Evolutionary conservation across 2,797 vertebrate genomes (phyloP).

Genomic region (Hoplostethus mediterraneus): DNA sequence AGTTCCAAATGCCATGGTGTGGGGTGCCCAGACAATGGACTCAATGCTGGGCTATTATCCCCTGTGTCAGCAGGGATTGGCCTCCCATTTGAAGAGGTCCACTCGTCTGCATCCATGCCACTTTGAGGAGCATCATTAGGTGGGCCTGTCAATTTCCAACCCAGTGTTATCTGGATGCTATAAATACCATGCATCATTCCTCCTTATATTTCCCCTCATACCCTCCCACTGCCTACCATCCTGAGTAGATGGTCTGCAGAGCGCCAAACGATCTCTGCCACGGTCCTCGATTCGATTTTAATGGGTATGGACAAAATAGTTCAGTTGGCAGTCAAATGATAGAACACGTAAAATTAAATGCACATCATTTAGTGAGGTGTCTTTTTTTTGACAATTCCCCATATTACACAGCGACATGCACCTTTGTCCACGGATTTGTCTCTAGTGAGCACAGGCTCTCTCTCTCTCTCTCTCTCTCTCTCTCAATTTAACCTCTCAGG

Average conservation of each 20-base stretch:
- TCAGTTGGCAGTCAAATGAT: slow-evolving; percentile 14
- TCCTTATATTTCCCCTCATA: slow-evolving; percentile 62
- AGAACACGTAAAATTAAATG: background rate
- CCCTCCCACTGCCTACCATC: slow-evolving; percentile 57
- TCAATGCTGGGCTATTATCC: slow-evolving; percentile 83
- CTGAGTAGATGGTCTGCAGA: slow-evolving; percentile 51
- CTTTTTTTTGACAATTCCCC: slow-evolving; percentile 4
- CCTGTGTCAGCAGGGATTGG: slow-evolving; percentile 83
- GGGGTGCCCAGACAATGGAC: slow-evolving; percentile 84
- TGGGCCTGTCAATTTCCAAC: slow-evolving; percentile 83
- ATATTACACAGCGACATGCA: background rate
- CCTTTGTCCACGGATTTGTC: slow-evolving; percentile 7
- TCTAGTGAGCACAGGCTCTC: background rate
- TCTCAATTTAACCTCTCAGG: slow-evolving; percentile 29
- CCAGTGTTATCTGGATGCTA: slow-evolving; percentile 80
- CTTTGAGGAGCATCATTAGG: slow-evolving; percentile 86
- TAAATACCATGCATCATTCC: slow-evolving; percentile 81
- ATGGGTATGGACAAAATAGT: slow-evolving; percentile 37
- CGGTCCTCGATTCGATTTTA: slow-evolving; percentile 41
- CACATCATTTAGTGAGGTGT: background rate
- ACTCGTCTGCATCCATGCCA: slow-evolving; percentile 83
- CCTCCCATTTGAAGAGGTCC: slow-evolving; percentile 84
- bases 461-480: background rate
- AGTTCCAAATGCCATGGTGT: slow-evolving; percentile 83
- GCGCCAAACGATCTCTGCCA: slow-evolving; percentile 48